Percentiles rank a stretch among this genome's conserved stretches.
Evolutionary conservation across 2,113 vertebrate species (phyloP).

Genomic region (Leucoraja erinaceus): DNA sequence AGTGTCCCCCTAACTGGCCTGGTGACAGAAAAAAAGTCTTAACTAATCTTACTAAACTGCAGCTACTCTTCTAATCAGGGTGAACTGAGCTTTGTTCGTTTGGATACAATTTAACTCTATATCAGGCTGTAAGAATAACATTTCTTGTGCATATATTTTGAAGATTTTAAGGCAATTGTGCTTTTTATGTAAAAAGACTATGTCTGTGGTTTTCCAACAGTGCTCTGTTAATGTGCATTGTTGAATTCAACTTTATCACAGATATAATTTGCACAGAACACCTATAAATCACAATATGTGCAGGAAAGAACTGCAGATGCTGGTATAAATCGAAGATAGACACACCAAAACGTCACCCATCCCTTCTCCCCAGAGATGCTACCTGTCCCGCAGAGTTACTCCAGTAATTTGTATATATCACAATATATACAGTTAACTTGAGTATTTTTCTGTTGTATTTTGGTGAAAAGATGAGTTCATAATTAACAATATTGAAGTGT

Average conservation of each 20-base stretch:
- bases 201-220: background rate
- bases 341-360: no score
- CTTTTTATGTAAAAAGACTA: background rate
- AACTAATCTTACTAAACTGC: slow-evolving; percentile 23
- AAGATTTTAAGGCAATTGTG: background rate
- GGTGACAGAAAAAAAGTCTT: slow-evolving; percentile 20
- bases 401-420: background rate
- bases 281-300: background rate
- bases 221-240: background rate
- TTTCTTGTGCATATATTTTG: background rate
- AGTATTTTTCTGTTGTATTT: background rate
- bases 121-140: background rate
- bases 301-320: background rate
- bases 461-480: background rate
- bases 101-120: slow-evolving; percentile 32
- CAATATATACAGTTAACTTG: background rate
- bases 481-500: background rate
- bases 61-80: slow-evolving; percentile 30
- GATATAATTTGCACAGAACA: background rate
- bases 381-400: no score
- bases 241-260: background rate
- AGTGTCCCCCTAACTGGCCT: slow-evolving; percentile 7
- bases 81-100: background rate
- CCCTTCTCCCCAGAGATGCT: no score
- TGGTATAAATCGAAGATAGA: no score